Conservation (phyloP, 2,797 vertebrate species). For the Picus viridis region DNA sequence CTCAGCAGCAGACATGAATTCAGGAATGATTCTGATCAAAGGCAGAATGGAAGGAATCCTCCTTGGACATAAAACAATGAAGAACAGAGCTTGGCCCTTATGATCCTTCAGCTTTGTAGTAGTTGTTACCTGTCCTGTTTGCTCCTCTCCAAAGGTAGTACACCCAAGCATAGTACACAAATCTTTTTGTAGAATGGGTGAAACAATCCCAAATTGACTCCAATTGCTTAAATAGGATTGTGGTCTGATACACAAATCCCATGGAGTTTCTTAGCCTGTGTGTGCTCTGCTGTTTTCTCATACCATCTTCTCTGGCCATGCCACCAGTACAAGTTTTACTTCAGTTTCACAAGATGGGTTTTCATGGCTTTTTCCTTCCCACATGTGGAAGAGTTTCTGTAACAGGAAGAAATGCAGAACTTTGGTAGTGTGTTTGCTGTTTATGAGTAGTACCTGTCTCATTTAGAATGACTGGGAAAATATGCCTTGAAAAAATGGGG, state of each 20-base stretch:
- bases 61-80: too few species aligned
- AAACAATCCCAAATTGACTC: not conserved
- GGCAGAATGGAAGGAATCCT: too few species aligned
- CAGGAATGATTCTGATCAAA: too few species aligned
- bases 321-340: not conserved
- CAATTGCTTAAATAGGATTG: not conserved
- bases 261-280: not conserved
- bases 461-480: not conserved
- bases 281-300: not conserved
- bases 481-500: not conserved
- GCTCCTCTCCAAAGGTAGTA: too few species aligned
- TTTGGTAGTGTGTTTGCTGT: not conserved
- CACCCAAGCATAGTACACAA: too few species aligned
- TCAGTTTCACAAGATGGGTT: not conserved
- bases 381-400: not conserved
- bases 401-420: not conserved
- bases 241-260: not conserved
- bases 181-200: not conserved
- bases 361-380: not conserved
- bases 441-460: not conserved
- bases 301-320: not conserved
- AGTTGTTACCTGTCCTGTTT: too few species aligned
- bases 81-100: too few species aligned
- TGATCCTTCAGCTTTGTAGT: too few species aligned
- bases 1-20: too few species aligned